A percentile compares a stretch with the other conserved stretches of the same genome.
Conservation (phyloP, 2,113 vertebrate species). For the Lepus europaeus region DNA sequence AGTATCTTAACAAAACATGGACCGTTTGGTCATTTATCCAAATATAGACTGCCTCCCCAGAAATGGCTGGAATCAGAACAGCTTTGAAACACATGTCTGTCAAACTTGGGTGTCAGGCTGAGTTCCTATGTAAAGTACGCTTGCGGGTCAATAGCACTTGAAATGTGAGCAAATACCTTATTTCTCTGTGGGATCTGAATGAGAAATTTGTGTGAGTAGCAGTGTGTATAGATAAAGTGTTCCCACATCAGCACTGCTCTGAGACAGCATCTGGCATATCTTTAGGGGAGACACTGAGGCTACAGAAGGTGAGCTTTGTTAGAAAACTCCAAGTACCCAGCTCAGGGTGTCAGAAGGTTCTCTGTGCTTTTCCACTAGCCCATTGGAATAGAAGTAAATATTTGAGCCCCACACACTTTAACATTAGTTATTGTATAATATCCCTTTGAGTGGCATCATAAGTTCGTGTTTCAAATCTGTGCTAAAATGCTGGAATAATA, state of each 20-base stretch:
- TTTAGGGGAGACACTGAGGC: not conserved
- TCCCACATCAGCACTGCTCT: not conserved
- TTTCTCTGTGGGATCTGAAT: constrained; percentile 32
- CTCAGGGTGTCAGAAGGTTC: not conserved
- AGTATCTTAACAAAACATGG: not conserved
- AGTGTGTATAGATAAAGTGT: not conserved
- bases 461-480: not conserved
- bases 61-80: constrained; percentile 21
- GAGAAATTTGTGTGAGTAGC: not conserved
- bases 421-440: not conserved
- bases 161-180: constrained; percentile 38
- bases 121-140: constrained; percentile 4
- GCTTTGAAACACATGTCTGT: not conserved
- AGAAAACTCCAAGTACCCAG: not conserved
- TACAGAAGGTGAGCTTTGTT: not conserved
- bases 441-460: not conserved
- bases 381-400: constrained; percentile 32
- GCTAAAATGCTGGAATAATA: not conserved
- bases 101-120: not conserved
- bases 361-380: not conserved
- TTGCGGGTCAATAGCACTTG: not conserved
- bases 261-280: not conserved
- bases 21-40: not conserved
- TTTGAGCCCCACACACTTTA: not conserved
- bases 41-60: constrained; percentile 15